Evolutionary conservation across 2,888 invertebrate species (phyloP).

Genomic region (Hemithea aestivaria): DNA sequence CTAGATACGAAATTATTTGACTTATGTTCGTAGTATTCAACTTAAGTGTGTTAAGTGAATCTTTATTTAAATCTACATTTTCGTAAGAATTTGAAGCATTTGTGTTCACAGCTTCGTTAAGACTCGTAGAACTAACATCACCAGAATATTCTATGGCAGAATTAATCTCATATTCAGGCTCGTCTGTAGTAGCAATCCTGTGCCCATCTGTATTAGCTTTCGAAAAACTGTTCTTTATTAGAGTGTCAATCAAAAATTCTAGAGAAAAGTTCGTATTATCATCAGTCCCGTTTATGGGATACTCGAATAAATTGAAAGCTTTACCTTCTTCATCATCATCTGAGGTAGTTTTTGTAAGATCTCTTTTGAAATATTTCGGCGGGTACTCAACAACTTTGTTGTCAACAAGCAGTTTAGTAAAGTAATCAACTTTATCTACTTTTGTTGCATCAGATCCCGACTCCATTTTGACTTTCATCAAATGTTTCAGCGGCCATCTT

Average conservation of each 20-base stretch:
- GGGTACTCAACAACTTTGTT: conserved; percentile 25
- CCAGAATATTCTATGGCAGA: conserved; percentile 9
- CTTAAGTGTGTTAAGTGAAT: conserved; percentile 20
- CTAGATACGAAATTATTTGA: conserved; percentile 45
- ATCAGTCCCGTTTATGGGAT: conserved; percentile 31
- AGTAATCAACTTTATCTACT: conserved; percentile 23
- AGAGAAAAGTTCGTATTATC: conserved; percentile 41
- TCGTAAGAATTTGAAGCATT: conserved; percentile 36
- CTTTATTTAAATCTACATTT: conserved; percentile 36
- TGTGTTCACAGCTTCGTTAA: conserved; percentile 12
- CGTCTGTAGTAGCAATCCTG: conserved; percentile 5
- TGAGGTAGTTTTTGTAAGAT: conserved; percentile 37
- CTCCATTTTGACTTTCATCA: too few species aligned
- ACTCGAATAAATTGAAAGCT: conserved; percentile 32
- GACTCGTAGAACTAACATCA: conserved; percentile 1
- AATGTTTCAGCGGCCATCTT: conserved; percentile 48
- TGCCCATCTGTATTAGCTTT: conserved; percentile 27
- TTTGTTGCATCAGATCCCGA: too few species aligned
- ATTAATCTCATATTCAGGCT: conserved; percentile 9
- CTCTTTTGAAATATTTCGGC: conserved; percentile 51
- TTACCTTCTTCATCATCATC: conserved; percentile 30
- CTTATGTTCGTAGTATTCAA: conserved; percentile 30
- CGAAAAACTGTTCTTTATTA: conserved; percentile 43
- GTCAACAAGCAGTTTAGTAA: conserved; percentile 24
- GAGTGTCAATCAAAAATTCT: conserved; percentile 51